A percentile compares a stretch with the other conserved stretches of the same genome.
phyloP scores from a whole-genome alignment of 2,888 invertebrate genomes.

The Temnothorax unifasciatus region DNA sequence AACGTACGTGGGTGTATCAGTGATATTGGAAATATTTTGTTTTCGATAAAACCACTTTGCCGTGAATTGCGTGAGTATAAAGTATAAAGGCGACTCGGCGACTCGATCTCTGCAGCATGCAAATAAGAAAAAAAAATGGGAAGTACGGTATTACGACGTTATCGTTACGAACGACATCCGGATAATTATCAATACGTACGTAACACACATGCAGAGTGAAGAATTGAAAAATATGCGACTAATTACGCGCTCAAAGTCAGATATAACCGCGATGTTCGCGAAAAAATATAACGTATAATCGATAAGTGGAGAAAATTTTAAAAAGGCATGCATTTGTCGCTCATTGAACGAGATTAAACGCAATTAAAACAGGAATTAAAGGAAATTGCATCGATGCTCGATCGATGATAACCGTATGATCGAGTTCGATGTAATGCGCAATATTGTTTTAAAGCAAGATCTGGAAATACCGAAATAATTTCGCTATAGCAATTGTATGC shows the following conservation, averaged over 20 bases:
- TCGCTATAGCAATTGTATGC: too few relatives aligned
- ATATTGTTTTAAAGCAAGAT: background rate
- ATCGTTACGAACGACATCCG: slow-evolving; percentile 50
- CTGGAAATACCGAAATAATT: background rate
- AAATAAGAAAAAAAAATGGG: slow-evolving; percentile 17
- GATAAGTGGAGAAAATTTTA: background rate
- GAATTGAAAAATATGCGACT: slow-evolving; percentile 31
- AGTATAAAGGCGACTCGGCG: background rate
- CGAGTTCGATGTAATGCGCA: background rate
- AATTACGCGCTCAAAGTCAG: background rate
- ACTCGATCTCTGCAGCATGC: background rate
- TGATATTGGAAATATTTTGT: background rate
- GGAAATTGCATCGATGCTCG: background rate
- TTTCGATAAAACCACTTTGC: background rate
- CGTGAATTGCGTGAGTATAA: background rate
- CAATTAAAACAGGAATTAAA: background rate
- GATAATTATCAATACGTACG: slow-evolving; percentile 45
- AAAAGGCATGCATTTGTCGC: background rate
- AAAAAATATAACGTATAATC: background rate
- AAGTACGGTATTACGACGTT: slow-evolving; percentile 27
- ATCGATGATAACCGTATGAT: background rate
- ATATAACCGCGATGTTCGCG: background rate
- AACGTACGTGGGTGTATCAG: background rate
- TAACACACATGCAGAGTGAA: slow-evolving; percentile 13
- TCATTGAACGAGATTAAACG: background rate